Conservation (phyloP, 2,797 vertebrate genomes). For the Sandelia bainsii region DNA sequence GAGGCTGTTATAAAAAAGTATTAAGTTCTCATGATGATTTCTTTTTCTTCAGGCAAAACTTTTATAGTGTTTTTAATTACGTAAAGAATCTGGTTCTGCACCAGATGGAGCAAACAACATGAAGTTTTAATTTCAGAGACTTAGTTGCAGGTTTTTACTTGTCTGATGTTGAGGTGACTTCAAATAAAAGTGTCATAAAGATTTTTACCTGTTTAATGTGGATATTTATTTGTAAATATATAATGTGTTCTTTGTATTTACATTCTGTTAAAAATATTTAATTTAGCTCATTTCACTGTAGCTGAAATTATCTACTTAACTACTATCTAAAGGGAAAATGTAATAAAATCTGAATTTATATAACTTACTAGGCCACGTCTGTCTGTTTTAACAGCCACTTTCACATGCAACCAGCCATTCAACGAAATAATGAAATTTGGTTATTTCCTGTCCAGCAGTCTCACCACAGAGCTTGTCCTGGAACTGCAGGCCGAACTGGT, state of each 20-base stretch:
- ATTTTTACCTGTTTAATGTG: no score
- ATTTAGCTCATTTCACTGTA: not conserved
- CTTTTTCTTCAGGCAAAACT: not conserved
- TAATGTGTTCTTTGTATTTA: conserved; percentile 5
- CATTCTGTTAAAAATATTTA: not conserved
- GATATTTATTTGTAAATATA: no score
- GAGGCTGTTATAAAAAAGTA: conserved; percentile 32
- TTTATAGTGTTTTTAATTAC: conserved; percentile 39
- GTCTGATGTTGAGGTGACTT: conserved; percentile 10
- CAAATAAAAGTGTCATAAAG: conserved; percentile 12
- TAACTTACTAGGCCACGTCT: not conserved
- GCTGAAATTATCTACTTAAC: not conserved
- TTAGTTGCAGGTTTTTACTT: conserved; percentile 17
- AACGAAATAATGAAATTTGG: not conserved
- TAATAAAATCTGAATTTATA: not conserved
- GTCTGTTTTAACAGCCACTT: not conserved
- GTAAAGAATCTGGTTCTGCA: conserved; percentile 9
- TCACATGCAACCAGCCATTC: not conserved
- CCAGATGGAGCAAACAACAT: conserved; percentile 8
- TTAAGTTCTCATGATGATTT: conserved; percentile 13
- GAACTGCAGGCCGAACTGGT: conserved; percentile 95
- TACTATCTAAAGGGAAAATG: conserved; percentile 6
- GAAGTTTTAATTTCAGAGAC: conserved; percentile 21
- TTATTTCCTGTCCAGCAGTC: conserved; percentile 5
- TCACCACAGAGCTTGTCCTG: conserved; percentile 91